A percentile compares a stretch with the other conserved stretches of the same genome.
These are phyloP conservation scores for Cylloceria caligata DNA, from an alignment of 2,888 invertebrate genomes.

Conservation along the genomic window DNA sequence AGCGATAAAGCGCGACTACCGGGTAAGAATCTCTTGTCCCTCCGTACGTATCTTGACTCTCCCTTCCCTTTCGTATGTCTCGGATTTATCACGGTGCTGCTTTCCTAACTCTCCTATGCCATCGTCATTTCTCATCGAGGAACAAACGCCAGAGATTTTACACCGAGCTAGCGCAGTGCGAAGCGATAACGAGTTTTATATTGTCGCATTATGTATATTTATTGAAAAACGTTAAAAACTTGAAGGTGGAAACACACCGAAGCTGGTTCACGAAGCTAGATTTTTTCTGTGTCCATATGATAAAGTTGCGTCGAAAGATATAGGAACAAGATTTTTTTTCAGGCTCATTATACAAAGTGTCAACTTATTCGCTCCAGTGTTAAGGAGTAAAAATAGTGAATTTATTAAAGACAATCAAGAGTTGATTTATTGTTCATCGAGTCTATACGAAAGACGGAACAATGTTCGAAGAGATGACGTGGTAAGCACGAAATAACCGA, in stretches of 20 bases:
- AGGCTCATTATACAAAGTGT: slow-evolving; percentile 22
- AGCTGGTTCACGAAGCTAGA: slow-evolving; percentile 54
- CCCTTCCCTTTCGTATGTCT: slow-evolving; percentile 35
- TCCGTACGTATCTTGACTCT: slow-evolving; percentile 36
- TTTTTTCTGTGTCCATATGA: not conserved
- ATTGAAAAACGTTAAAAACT: too few species aligned
- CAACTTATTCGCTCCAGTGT: not conserved
- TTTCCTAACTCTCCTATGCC: slow-evolving; percentile 23
- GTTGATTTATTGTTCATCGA: not conserved
- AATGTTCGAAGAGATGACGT: not conserved
- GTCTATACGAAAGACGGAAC: not conserved
- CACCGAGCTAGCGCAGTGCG: too few species aligned
- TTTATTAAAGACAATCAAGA: not conserved
- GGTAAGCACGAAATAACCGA: not conserved
- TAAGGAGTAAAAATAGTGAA: not conserved
- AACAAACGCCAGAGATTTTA: too few species aligned
- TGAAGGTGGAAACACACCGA: slow-evolving; percentile 4
- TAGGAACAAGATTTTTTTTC: slow-evolving; percentile 20
- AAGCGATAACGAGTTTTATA: too few species aligned
- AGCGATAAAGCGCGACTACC: slow-evolving; percentile 16
- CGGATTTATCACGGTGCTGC: slow-evolving; percentile 46
- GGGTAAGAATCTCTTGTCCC: slow-evolving; percentile 20
- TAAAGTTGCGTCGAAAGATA: not conserved
- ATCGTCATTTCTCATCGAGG: not conserved
- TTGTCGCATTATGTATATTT: too few species aligned